Conservation (phyloP, 2,797 vertebrate genomes). For the Bucorvus abyssinicus region DNA sequence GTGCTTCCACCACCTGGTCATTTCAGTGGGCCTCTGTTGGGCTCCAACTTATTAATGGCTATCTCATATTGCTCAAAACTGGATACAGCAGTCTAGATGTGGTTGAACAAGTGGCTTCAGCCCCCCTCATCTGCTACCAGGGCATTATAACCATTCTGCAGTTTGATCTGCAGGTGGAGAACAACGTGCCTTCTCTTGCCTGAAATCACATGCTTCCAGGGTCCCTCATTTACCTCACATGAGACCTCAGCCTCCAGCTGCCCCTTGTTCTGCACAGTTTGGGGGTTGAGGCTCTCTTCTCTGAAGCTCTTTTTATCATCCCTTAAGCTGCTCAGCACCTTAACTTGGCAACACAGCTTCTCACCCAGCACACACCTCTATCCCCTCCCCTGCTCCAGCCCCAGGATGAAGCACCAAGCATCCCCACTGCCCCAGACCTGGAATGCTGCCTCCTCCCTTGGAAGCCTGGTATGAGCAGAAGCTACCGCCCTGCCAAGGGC, state of each 20-base stretch:
- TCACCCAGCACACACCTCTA: not conserved
- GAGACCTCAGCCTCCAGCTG: not conserved
- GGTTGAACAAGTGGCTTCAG: not conserved
- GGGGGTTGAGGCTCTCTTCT: not conserved
- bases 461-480: not conserved
- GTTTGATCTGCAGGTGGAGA: not conserved
- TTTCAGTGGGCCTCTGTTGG: not conserved
- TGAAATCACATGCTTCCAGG: not conserved
- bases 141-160: not conserved
- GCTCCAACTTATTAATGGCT: not conserved
- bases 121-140: not conserved
- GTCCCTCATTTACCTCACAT: too few relatives aligned
- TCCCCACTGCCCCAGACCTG: not conserved
- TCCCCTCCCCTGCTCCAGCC: too few relatives aligned
- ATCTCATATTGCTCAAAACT: not conserved
- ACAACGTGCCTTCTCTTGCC: not conserved
- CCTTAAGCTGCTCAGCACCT: not conserved
- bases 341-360: not conserved
- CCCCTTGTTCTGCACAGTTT: too few relatives aligned
- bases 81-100: too few relatives aligned
- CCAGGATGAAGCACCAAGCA: too few relatives aligned
- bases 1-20: not conserved
- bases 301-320: not conserved
- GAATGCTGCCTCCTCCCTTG: not conserved
- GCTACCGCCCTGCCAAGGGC: fast-evolving